These are phyloP conservation scores for Pseudocheirus occidentalis DNA, from an alignment of 2,797 vertebrate genomes.

Conservation along the genomic window DNA sequence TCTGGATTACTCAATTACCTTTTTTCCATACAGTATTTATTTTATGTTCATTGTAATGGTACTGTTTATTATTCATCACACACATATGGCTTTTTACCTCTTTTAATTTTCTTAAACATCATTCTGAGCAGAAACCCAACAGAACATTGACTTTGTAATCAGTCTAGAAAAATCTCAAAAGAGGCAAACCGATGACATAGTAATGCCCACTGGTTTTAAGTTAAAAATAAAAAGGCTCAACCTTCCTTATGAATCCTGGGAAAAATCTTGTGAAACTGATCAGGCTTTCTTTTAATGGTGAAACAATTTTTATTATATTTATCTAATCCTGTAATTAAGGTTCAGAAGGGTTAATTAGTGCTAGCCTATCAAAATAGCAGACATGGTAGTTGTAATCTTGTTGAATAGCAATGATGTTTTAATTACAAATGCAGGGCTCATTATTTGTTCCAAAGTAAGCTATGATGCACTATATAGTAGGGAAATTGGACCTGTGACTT, in stretches of 20 bases:
- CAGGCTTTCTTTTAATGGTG: constrained; percentile 66
- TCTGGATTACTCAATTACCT: background rate
- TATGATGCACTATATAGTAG: constrained; percentile 72
- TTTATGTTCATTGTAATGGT: constrained; percentile 60
- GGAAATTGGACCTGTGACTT: constrained; percentile 67
- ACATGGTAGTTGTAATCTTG: constrained; percentile 69
- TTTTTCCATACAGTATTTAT: constrained; percentile 54
- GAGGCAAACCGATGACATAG: constrained; percentile 68
- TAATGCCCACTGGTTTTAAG: constrained; percentile 70
- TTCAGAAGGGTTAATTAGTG: constrained; percentile 76
- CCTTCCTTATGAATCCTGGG: constrained; percentile 54
- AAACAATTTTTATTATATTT: constrained; percentile 67
- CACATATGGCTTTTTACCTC: constrained; percentile 60
- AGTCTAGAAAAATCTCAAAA: constrained; percentile 65
- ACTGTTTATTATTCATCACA: constrained; percentile 47
- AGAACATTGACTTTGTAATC: constrained; percentile 66
- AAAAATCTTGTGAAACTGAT: constrained; percentile 57
- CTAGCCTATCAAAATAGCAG: constrained; percentile 70
- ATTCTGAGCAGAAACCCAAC: constrained; percentile 62
- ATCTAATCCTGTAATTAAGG: constrained; percentile 76
- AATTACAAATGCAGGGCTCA: constrained; percentile 75
- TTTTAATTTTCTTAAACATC: constrained; percentile 78
- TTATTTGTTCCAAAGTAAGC: constrained; percentile 76
- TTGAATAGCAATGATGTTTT: constrained; percentile 70
- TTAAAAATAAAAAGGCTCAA: constrained; percentile 67